These are phyloP conservation scores for Aphodius granarius DNA, from an alignment of 2,888 invertebrate species.

Conservation along the genomic window DNA sequence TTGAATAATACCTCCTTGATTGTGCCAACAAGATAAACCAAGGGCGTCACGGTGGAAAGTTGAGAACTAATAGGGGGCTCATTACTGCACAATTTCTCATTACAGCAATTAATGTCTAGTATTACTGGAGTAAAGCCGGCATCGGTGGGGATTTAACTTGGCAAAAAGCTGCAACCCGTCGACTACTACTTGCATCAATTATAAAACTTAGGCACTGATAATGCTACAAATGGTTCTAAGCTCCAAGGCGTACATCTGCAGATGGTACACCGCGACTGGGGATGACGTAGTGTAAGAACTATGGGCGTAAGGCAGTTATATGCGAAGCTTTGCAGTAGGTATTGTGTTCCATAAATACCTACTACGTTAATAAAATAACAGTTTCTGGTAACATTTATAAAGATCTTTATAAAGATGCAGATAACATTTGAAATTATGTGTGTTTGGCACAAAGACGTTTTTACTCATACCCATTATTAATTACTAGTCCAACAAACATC, in stretches of 20 bases:
- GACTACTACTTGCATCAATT: neutral
- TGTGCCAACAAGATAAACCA: neutral
- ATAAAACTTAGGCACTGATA: neutral
- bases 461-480: no score
- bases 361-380: no score
- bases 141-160: neutral
- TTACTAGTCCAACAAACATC: no score
- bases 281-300: no score
- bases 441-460: no score
- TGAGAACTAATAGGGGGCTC: neutral
- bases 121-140: neutral
- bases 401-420: no score
- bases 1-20: neutral
- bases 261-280: no score
- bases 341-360: no score
- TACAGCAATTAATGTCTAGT: constrained; percentile 12
- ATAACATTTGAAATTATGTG: no score
- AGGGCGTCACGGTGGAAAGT: neutral
- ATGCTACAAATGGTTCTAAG: neutral
- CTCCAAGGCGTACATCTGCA: neutral
- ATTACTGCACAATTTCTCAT: constrained; percentile 14
- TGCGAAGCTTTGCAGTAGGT: neutral
- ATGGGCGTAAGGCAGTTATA: no score
- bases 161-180: neutral
- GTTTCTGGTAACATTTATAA: no score